Percentiles rank a stretch among this genome's conserved stretches.
These are phyloP conservation scores for Salvelinus sp. DNA, from an alignment of 2,113 vertebrate species.

Conservation along the genomic window DNA sequence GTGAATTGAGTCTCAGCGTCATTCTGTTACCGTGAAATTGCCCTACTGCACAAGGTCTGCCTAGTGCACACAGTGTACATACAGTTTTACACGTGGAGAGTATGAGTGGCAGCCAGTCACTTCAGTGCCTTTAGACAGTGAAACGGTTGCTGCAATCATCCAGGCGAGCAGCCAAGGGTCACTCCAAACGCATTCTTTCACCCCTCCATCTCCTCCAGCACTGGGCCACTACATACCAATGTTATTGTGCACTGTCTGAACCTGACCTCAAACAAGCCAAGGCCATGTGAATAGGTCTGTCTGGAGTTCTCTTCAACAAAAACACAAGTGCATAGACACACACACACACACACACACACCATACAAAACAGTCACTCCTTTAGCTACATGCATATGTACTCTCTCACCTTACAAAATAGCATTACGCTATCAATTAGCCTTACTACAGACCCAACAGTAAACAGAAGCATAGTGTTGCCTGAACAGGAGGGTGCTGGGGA, in stretches of 20 bases:
- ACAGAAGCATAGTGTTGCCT: not conserved
- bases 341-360: not conserved
- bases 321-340: not conserved
- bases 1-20: no score
- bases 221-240: conserved; percentile 50
- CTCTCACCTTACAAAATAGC: conserved; percentile 2
- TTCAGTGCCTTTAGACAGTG: not conserved
- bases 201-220: conserved; percentile 26
- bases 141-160: not conserved
- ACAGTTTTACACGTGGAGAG: not conserved
- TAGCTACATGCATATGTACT: not conserved
- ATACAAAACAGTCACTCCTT: conserved; percentile 3
- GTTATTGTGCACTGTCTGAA: conserved; percentile 54
- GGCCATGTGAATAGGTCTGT: conserved; percentile 42
- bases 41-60: no score
- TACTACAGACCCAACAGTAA: not conserved
- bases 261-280: conserved; percentile 45
- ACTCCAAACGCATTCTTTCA: conserved; percentile 42
- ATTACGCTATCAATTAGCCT: not conserved
- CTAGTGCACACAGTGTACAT: no score
- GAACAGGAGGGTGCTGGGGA: not conserved
- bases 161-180: not conserved
- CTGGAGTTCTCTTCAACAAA: conserved; percentile 42
- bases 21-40: no score
- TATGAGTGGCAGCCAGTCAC: not conserved